phyloP scores from a whole-genome alignment of 2,113 vertebrate species.

The Pyrgilauda ruficollis region DNA sequence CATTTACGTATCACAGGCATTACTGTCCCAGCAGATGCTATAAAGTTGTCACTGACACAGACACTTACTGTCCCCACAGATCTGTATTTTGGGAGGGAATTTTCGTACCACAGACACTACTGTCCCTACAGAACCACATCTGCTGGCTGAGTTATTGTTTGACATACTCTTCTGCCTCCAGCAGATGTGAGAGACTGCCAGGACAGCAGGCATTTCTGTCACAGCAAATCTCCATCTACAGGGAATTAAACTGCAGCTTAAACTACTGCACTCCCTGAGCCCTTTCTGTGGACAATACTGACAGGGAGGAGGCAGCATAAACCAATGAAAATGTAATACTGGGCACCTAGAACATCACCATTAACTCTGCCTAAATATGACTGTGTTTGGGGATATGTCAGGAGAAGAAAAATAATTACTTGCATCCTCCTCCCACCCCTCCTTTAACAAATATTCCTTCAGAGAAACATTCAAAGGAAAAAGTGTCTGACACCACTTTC shows the following conservation, averaged over 20 bases:
- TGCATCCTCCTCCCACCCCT: accelerated
- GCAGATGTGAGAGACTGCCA: constrained; percentile 36
- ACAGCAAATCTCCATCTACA: constrained; percentile 21
- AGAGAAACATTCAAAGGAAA: not conserved
- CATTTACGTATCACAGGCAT: constrained; percentile 42
- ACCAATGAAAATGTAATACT: not conserved
- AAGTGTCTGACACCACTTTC: not conserved
- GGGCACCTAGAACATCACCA: not conserved
- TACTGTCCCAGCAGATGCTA: constrained; percentile 63
- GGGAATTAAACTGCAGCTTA: constrained; percentile 8
- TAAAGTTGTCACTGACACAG: constrained; percentile 57
- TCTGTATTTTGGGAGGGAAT: constrained; percentile 6
- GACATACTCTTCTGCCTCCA: not conserved
- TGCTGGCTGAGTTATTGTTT: constrained; percentile 44
- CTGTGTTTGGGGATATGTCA: not conserved
- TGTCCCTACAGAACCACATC: constrained; percentile 64
- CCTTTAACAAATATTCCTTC: not conserved
- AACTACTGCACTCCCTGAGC: not conserved
- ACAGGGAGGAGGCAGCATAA: not conserved
- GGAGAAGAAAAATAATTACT: not conserved
- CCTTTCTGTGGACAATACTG: not conserved
- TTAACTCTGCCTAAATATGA: not conserved
- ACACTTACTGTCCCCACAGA: constrained; percentile 58
- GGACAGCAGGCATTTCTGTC: constrained; percentile 48
- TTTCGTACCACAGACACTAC: constrained; percentile 60